phyloP scores from a whole-genome alignment of 2,113 vertebrate species.

The Esox niger region DNA sequence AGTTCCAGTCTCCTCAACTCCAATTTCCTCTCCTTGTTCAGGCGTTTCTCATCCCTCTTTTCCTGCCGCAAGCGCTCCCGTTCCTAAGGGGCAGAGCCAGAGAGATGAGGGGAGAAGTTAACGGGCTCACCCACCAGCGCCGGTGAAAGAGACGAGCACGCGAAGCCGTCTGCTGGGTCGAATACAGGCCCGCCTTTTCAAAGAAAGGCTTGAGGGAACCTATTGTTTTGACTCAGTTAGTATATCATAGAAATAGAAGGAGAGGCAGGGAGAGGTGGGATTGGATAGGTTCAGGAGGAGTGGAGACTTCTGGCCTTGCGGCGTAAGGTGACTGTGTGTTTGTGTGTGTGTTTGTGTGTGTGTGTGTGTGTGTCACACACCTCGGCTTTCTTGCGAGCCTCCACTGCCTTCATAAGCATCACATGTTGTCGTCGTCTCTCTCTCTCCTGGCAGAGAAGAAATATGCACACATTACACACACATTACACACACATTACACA shows the following conservation, averaged over 20 bases:
- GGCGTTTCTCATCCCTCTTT: conserved; percentile 94
- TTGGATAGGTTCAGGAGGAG: conserved; percentile 12
- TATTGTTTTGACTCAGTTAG: conserved; percentile 65
- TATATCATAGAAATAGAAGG: conserved; percentile 35
- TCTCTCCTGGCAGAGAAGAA: conserved; percentile 87
- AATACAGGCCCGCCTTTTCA: conserved; percentile 59
- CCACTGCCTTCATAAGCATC: conserved; percentile 99
- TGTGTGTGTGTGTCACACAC: conserved; percentile 70
- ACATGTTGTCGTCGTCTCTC: conserved; percentile 95
- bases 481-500: conserved; percentile 57
- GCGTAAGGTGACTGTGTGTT: not conserved
- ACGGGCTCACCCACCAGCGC: conserved; percentile 29
- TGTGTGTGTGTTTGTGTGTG: conserved; percentile 5
- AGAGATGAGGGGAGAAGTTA: conserved; percentile 33
- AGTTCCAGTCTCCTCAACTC: conserved; percentile 91
- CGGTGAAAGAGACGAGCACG: not conserved
- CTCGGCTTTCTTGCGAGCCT: conserved; percentile 98
- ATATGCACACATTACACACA: conserved; percentile 45
- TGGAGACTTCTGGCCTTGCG: conserved; percentile 17
- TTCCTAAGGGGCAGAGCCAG: conserved; percentile 72
- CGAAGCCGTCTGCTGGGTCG: conserved; percentile 43
- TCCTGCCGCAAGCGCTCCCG: conserved; percentile 96
- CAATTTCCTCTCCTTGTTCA: conserved; percentile 96
- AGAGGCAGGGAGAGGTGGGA: conserved; percentile 25
- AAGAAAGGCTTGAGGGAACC: conserved; percentile 64